Conservation (phyloP, 2,888 invertebrate genomes). For the Dorcus parallelipipedus region DNA sequence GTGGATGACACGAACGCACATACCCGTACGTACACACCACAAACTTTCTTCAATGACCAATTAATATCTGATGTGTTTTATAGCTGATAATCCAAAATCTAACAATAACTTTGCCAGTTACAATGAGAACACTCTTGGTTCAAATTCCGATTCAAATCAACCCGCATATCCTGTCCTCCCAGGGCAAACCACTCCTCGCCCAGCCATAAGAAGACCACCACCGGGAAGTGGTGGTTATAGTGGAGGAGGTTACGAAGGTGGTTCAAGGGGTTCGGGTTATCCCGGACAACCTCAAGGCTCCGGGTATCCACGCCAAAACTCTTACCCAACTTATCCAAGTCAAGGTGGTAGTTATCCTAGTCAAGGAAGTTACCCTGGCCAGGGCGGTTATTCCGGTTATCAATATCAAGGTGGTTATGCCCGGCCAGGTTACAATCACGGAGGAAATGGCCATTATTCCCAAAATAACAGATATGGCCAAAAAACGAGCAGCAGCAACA, state of each 20-base stretch:
- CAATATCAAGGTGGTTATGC: constrained; percentile 13
- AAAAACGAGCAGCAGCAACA: constrained; percentile 16
- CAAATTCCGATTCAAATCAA: constrained; percentile 3
- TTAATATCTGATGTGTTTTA: not conserved
- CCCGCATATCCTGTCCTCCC: constrained; percentile 32
- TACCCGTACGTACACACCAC: constrained; percentile 20
- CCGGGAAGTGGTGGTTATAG: constrained; percentile 15
- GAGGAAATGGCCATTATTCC: constrained; percentile 17
- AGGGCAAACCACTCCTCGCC: constrained; percentile 42
- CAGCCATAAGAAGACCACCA: constrained; percentile 30
- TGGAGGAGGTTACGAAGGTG: constrained; percentile 41
- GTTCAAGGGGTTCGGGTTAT: constrained; percentile 42
- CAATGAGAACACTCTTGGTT: constrained; percentile 3
- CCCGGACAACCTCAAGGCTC: constrained; percentile 28
- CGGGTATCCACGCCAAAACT: constrained; percentile 20
- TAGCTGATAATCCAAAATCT: constrained; percentile 15
- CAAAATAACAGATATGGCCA: constrained; percentile 15
- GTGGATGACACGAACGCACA: constrained; percentile 35
- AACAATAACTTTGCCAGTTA: constrained; percentile 9
- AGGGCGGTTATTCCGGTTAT: constrained; percentile 27
- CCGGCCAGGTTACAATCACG: constrained; percentile 24
- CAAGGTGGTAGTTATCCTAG: constrained; percentile 17
- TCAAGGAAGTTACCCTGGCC: constrained; percentile 28
- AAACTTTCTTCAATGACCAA: not conserved
- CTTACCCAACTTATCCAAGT: constrained; percentile 20